These are phyloP conservation scores for Carposina sasakii DNA, from an alignment of 1,140 invertebrate genomes.

Conservation along the genomic window DNA sequence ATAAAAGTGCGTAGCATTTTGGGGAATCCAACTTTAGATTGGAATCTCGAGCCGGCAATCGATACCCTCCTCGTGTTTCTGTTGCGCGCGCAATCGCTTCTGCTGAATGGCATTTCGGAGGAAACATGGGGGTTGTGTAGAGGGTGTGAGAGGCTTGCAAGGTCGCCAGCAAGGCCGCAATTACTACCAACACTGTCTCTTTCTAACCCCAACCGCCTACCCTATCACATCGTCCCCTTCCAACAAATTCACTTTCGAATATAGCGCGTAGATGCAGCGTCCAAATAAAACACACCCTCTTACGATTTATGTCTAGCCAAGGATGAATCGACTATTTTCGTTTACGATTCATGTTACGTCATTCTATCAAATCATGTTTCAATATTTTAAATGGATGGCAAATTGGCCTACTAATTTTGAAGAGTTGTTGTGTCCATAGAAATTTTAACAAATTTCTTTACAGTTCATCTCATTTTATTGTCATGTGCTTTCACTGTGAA, in stretches of 20 bases:
- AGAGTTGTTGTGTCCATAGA: too few species aligned
- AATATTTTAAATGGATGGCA: too few species aligned
- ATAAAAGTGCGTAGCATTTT: slow-evolving; percentile 28
- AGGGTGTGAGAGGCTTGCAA: slow-evolving; percentile 43
- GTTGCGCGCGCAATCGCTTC: slow-evolving; percentile 54
- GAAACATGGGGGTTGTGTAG: slow-evolving; percentile 33
- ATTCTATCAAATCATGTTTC: too few species aligned
- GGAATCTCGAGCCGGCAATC: slow-evolving; percentile 51
- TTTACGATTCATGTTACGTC: slow-evolving; percentile 10
- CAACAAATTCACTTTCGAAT: slow-evolving; percentile 50
- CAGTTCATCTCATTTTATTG: too few species aligned
- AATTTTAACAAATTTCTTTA: too few species aligned
- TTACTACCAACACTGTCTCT: slow-evolving; percentile 53
- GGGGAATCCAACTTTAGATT: slow-evolving; percentile 30
- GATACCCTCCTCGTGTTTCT: slow-evolving; percentile 44
- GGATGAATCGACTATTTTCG: slow-evolving; percentile 15
- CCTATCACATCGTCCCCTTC: slow-evolving; percentile 28
- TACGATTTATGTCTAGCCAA: slow-evolving; percentile 17
- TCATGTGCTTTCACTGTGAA: too few species aligned
- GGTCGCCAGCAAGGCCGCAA: slow-evolving; percentile 53
- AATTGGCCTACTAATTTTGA: too few species aligned
- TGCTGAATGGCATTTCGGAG: slow-evolving; percentile 55
- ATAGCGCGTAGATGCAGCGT: slow-evolving; percentile 43
- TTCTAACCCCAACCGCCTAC: slow-evolving; percentile 9
- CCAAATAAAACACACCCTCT: slow-evolving; percentile 29